Evolutionary conservation across 2,888 invertebrate genomes (phyloP).

Genomic region (Hemithea aestivaria): DNA sequence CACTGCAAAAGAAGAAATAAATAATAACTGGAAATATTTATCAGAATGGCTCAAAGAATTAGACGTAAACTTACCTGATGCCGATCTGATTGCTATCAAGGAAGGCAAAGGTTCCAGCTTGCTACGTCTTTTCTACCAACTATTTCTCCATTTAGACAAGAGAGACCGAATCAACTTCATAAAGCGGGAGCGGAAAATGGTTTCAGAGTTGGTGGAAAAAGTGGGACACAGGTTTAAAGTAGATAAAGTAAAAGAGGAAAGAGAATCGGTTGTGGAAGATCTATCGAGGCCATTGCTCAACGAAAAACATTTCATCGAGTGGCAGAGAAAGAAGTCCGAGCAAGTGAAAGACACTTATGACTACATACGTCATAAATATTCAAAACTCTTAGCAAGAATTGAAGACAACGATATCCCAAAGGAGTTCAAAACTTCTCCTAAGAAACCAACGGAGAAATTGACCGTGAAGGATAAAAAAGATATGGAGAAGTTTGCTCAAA

Average conservation of each 20-base stretch:
- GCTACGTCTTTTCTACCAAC: conserved; percentile 79
- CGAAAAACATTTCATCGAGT: conserved; percentile 74
- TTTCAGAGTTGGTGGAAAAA: conserved; percentile 60
- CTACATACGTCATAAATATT: conserved; percentile 60
- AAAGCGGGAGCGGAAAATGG: conserved; percentile 65
- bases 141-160: conserved; percentile 80
- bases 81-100: conserved; percentile 68
- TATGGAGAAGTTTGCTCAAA: conserved; percentile 55
- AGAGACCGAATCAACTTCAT: conserved; percentile 77
- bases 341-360: conserved; percentile 64
- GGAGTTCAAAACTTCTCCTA: conserved; percentile 23
- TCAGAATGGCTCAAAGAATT: conserved; percentile 73
- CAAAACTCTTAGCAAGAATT: conserved; percentile 54
- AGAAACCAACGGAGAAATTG: conserved; percentile 26
- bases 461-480: conserved; percentile 45
- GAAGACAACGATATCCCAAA: conserved; percentile 45
- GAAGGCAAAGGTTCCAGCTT: conserved; percentile 71
- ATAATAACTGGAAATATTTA: conserved; percentile 75
- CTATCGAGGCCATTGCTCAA: conserved; percentile 64
- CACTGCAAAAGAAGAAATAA: conserved; percentile 55
- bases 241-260: conserved; percentile 47
- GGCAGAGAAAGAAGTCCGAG: conserved; percentile 75
- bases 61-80: conserved; percentile 61
- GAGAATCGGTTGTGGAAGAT: conserved; percentile 55
- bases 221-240: conserved; percentile 58